Percentiles rank a stretch among this genome's conserved stretches.
phyloP scores from a whole-genome alignment of 2,113 vertebrate genomes.

The Cinclus cinclus region DNA sequence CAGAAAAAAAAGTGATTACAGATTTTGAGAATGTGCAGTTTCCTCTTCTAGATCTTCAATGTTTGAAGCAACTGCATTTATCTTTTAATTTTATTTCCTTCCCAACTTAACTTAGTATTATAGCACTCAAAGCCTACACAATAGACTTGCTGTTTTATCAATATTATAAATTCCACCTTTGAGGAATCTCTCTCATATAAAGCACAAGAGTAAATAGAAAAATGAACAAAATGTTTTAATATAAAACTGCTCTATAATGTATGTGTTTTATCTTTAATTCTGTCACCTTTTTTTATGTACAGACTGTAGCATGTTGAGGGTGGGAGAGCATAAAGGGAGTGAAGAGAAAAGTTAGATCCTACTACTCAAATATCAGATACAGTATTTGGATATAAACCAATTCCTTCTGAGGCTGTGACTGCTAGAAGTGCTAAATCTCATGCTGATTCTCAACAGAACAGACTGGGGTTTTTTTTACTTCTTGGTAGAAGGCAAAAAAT shows the following conservation, averaged over 20 bases:
- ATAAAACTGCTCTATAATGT: not conserved
- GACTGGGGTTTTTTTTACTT: not conserved
- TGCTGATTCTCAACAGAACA: not conserved
- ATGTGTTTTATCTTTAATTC: not conserved
- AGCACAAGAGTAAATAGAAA: conserved; percentile 12
- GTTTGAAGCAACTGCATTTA: not conserved
- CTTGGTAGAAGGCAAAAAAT: not conserved
- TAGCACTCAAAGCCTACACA: conserved; percentile 36
- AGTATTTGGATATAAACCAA: conserved; percentile 25
- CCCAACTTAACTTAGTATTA: not conserved
- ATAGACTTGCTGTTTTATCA: conserved; percentile 9
- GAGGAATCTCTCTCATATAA: not conserved
- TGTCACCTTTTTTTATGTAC: not conserved
- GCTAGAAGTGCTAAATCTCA: conserved; percentile 37
- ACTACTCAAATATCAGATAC: not conserved
- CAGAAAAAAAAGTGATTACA: not conserved
- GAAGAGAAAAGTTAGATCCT: conserved; percentile 24
- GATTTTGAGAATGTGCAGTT: not conserved
- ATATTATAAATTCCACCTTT: conserved; percentile 19
- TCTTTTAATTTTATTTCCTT: conserved; percentile 29
- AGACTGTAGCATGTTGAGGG: conserved; percentile 14
- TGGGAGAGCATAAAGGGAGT: not conserved
- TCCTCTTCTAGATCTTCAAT: not conserved
- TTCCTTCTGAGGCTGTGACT: not conserved
- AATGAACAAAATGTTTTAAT: conserved; percentile 6